Conservation (phyloP, 2,888 invertebrate species). For the Halictus quadricinctus region DNA sequence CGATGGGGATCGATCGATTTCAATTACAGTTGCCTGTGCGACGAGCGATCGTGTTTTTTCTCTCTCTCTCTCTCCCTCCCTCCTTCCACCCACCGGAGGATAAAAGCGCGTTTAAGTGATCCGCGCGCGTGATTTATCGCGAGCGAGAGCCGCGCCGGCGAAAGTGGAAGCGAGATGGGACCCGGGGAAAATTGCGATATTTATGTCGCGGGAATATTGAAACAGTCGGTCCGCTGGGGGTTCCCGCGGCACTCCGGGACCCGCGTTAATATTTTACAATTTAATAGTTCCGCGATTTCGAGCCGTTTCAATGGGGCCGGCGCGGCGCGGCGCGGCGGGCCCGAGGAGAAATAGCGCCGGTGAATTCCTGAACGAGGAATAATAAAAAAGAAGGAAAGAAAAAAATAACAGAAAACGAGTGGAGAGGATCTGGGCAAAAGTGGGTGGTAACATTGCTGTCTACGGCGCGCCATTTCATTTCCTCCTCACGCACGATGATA, state of each 20-base stretch:
- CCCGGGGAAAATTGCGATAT: slow-evolving; percentile 9
- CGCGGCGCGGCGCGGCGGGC: neutral
- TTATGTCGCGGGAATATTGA: slow-evolving; percentile 17
- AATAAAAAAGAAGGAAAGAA: neutral
- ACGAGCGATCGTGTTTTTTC: slow-evolving; percentile 6
- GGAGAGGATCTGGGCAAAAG: neutral
- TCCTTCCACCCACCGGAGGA: neutral
- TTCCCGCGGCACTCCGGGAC: neutral
- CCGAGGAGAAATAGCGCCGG: neutral
- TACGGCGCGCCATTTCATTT: neutral
- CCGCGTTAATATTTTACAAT: slow-evolving; percentile 37
- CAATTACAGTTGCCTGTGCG: slow-evolving; percentile 16
- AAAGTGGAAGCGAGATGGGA: neutral
- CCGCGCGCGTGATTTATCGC: slow-evolving; percentile 29
- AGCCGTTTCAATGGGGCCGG: neutral
- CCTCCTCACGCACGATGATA: neutral
- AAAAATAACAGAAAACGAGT: neutral
- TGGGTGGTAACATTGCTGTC: neutral
- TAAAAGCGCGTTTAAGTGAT: slow-evolving; percentile 37
- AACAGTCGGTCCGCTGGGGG: neutral
- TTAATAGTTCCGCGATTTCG: slow-evolving; percentile 21
- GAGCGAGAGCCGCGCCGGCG: neutral
- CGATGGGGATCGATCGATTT: slow-evolving; percentile 15
- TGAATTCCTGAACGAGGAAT: neutral
- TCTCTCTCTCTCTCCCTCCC: neutral